Evolutionary conservation across 1,140 invertebrate genomes (phyloP), one percentile per base, ranked within the genome.

Genomic region (Heliconius eleuchia): DNA sequence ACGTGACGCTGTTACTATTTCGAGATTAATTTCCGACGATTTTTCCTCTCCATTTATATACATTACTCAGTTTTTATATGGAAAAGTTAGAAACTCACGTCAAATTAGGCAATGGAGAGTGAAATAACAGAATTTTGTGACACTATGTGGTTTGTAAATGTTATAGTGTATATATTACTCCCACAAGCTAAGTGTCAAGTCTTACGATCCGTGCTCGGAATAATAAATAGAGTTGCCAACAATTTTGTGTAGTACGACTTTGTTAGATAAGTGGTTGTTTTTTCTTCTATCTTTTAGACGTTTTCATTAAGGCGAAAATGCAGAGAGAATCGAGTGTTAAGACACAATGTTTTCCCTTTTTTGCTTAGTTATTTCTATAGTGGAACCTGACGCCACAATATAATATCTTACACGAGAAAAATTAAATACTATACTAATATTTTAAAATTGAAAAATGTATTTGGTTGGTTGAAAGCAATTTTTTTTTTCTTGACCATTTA

Each of bases 151-250:
- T 19, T 27, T 72, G 75, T 79, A 76, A 80, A 81, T 37, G 78
- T 73, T 76, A 81, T 80, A 81, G 76, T 82, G 76, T 80, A 81
- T 83, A 82, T 82, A 82, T 82, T 81, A 55, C 81, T 77, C 74
- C 83, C 83, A 80, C 78, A 84, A 80, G 83, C 78, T 83, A 82
- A 86, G 85, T 86, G 83, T 84, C 77, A 82, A 84, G 83, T 84
- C 78, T 83, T 80, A 82, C 37, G 57, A 27, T 27, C 73, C 85
- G 83, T 86, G 85, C 71, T 82, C 76, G 76, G 85, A 86, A 86
- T 86, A 86, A 80, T 81, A 86, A 86, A 81, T 81, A 76, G 42
- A 74, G 71, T 80, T 79, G 78, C 60, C 13, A 30, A 30, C 60
- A 30, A 66, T 30, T 66, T 71, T 19, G 71, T 71, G 7, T 39